These are phyloP conservation scores for Phataginus tetradactyla DNA, from an alignment of 2,797 vertebrate species.

Conservation along the genomic window DNA sequence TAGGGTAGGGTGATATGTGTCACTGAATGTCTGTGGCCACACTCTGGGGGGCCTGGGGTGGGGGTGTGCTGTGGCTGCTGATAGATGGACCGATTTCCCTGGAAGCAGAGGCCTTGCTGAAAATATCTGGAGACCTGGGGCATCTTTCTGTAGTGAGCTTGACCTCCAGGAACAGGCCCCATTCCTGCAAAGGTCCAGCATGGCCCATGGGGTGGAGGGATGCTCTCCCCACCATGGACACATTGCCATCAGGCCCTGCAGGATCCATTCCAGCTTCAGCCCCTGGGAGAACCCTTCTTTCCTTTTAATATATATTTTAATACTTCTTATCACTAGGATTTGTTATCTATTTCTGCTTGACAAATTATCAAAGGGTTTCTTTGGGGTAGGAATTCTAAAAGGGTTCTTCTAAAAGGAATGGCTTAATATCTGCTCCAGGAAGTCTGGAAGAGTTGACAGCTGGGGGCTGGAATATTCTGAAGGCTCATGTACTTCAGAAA, in stretches of 20 bases:
- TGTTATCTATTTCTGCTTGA: background rate
- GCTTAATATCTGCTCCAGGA: background rate
- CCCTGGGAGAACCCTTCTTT: background rate
- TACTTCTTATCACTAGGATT: background rate
- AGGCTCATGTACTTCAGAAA: background rate
- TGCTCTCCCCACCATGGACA: rapidly evolving
- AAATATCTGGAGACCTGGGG: slow-evolving; percentile 89
- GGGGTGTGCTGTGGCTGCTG: slow-evolving; percentile 81
- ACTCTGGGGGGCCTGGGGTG: slow-evolving; percentile 16
- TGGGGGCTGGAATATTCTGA: background rate
- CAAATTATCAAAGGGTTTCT: background rate
- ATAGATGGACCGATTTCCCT: slow-evolving; percentile 90
- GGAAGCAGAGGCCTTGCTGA: slow-evolving; percentile 91
- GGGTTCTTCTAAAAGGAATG: background rate
- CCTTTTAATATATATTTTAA: background rate
- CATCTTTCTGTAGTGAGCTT: slow-evolving; percentile 84
- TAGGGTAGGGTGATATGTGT: slow-evolving; percentile 64
- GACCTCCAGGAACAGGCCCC: slow-evolving; percentile 87
- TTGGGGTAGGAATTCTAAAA: background rate
- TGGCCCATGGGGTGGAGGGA: too few relatives aligned
- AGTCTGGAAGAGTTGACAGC: background rate
- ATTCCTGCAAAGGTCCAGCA: slow-evolving; percentile 89
- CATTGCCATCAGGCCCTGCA: too few relatives aligned
- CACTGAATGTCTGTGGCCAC: slow-evolving; percentile 62
- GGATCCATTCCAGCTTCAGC: background rate